A percentile compares a stretch with the other conserved stretches of the same genome.
Conservation (phyloP, 1,140 invertebrate species). For the Diuraphis noxia region DNA sequence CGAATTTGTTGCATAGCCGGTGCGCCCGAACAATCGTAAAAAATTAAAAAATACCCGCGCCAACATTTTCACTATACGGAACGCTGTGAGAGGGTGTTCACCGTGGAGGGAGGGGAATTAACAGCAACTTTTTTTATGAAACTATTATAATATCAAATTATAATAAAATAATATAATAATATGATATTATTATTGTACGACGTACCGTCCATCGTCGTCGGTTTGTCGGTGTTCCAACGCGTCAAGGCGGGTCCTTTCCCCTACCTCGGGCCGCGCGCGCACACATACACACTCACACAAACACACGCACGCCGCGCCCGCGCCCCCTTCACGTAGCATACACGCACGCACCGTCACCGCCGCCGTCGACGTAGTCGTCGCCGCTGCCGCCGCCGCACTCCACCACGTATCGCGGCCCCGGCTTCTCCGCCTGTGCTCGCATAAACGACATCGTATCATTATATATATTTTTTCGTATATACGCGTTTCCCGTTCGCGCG, state of each 20-base stretch:
- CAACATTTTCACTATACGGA: not conserved
- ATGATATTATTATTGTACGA: not conserved
- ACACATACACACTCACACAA: not conserved
- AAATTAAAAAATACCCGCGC: not conserved
- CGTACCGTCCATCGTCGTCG: not conserved
- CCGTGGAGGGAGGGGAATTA: not conserved
- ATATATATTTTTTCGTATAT: not conserved
- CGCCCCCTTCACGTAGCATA: not conserved
- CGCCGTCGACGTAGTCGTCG: not conserved
- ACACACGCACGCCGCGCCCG: not conserved
- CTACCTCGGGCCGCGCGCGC: not conserved
- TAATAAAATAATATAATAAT: not conserved
- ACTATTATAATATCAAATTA: not conserved
- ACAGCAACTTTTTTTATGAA: conserved; percentile 9
- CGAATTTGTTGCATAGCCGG: conserved; percentile 44
- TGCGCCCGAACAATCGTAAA: conserved; percentile 31
- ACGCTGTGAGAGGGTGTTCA: not conserved
- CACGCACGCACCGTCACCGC: not conserved
- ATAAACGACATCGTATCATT: not conserved
- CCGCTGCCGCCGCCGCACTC: conserved; percentile 12
- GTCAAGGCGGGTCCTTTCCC: conserved; percentile 51
- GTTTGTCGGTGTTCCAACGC: conserved; percentile 51
- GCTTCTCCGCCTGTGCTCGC: not conserved
- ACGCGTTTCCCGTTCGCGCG: conserved; percentile 50
- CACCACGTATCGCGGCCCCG: conserved; percentile 45